These are phyloP conservation scores for Otis tarda DNA, from an alignment of 2,113 vertebrate species.

Conservation along the genomic window DNA sequence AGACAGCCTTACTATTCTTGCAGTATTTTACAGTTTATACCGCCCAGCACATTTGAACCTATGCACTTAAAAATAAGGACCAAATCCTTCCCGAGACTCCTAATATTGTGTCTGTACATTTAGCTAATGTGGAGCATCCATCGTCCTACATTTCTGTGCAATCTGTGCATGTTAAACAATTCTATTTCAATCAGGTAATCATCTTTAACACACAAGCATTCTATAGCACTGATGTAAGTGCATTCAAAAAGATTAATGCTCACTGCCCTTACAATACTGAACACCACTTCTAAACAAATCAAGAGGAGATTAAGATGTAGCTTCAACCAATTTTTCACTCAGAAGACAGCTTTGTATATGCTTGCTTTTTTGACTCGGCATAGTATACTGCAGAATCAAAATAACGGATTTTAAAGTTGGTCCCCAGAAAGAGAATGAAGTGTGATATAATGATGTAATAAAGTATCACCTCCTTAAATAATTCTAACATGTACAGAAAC, in stretches of 20 bases:
- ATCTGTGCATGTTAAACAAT: neutral
- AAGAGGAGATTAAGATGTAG: neutral
- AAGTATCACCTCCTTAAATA: neutral
- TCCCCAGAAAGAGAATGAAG: neutral
- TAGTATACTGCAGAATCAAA: neutral
- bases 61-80: neutral
- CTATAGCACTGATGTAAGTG: neutral
- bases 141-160: neutral
- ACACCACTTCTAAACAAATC: neutral
- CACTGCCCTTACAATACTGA: neutral
- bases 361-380: neutral
- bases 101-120: neutral
- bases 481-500: neutral
- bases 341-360: neutral
- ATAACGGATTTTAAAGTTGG: neutral
- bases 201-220: neutral
- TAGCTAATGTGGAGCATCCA: neutral
- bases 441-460: neutral
- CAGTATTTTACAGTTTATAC: neutral
- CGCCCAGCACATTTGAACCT: neutral
- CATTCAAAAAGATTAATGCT: neutral
- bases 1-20: neutral
- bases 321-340: neutral
- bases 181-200: neutral
- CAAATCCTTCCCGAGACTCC: neutral